A percentile compares a stretch with the other conserved stretches of the same genome.
These are phyloP conservation scores for Callorhinus ursinus DNA, from an alignment of 2,113 vertebrate genomes.

Conservation along the genomic window DNA sequence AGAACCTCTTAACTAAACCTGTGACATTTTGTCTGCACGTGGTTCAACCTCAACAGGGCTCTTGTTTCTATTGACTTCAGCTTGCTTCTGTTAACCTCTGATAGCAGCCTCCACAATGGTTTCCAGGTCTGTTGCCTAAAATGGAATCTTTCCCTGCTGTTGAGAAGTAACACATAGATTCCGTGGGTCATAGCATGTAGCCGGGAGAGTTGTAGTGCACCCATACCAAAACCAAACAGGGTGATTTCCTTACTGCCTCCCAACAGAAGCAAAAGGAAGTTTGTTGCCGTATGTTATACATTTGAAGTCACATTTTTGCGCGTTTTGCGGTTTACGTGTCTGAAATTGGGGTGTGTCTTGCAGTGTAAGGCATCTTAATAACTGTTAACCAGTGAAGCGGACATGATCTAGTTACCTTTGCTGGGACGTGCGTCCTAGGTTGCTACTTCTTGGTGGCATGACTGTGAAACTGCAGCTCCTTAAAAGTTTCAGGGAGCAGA, in stretches of 20 bases:
- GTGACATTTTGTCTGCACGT: not conserved
- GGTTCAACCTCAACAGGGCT: not conserved
- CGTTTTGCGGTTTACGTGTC: not conserved
- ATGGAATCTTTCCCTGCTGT: not conserved
- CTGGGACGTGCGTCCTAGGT: not conserved
- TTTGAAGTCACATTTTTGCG: not conserved
- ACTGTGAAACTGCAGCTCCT: not conserved
- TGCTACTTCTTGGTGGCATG: not conserved
- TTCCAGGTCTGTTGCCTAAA: not conserved
- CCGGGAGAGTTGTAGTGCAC: not conserved
- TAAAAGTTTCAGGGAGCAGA: not conserved
- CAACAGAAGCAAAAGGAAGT: not conserved
- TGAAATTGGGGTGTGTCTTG: not conserved
- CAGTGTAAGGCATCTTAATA: not conserved
- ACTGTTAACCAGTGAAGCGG: not conserved
- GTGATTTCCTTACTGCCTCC: not conserved
- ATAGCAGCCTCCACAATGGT: not conserved
- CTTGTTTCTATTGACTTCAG: not conserved
- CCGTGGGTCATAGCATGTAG: not conserved
- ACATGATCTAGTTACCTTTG: not conserved
- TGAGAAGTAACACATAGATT: not conserved
- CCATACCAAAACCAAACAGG: not conserved
- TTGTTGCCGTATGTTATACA: not conserved
- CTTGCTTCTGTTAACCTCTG: constrained; percentile 13
- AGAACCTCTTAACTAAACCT: not conserved